Evolutionary conservation across 2,113 vertebrate genomes (phyloP), one percentile per base, ranked within the genome.

Genomic region (Scopus umbretta): DNA sequence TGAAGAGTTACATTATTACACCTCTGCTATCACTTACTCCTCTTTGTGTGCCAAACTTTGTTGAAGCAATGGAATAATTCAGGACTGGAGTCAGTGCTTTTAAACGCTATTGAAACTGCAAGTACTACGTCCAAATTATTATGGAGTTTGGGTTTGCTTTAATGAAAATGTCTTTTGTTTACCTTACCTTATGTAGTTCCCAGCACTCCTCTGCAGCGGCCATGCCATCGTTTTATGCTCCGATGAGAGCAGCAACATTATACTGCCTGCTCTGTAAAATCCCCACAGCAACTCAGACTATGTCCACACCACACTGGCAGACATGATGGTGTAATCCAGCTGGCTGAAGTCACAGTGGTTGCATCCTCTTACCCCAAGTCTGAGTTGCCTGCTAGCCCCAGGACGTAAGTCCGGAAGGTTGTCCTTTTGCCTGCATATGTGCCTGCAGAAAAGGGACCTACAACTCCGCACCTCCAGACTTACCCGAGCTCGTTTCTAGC

Each of bases 221-320:
- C 29, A 4, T 66, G 40, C 58, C 22, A 42, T 82, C 22, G 34
- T 74, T 66, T 70, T 74, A 15, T 47, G 23, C 25, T 40, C 7
- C 8, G 23, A 1, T 17, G 23, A 55, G 59, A 16, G 38, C 1
- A 47, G 34, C 36, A 79, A 22, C 27, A 6, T 45, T 45, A 20
- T 38, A 27, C 7, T 68, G 55, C 30, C 40, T n/a, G 16, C 26
- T 7, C 25, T 45, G 26, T 50, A 65, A 68, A 63, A 75, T 55
- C 9, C 20, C 34, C 40, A 10, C 50, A 55, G 87, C 25, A 32
- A 7, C 26, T 61, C 67, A 42, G 50, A 43, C n/a, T 55, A 59
- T 3, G 5, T 72, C 25, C 1, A 6, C 66, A 40, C n/a, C 0
- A 0, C 3, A 3, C 43, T 71, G 18, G 30, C 36, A 90, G 62